Evolutionary conservation across 2,888 invertebrate species (phyloP), one percentile per base, ranked within the genome.

Genomic region (Agriopis leucophaearia): DNA sequence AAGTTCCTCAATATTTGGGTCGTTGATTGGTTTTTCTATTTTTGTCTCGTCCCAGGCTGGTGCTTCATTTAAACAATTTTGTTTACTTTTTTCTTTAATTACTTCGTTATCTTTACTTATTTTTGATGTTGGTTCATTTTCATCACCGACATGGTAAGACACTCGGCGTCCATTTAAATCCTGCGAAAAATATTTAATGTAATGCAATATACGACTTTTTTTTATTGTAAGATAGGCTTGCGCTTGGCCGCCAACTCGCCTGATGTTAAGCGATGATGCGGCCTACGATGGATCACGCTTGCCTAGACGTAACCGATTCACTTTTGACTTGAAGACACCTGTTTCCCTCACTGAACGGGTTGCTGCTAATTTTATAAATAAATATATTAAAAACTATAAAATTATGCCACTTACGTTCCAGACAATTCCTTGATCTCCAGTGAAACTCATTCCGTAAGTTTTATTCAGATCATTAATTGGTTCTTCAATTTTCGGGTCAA

Each of bases 401-500:
- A 55, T 36, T 52, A 10, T 8, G 27, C 44, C 8, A 50, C 63
- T 63, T 63, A 63, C 63, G n/a, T 56, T 55, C 63, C 54, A 62
- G n/a, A 62, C 54, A 5, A 35, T 57, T 44, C 64, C 57, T 16
- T 50, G 51, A 44, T 64, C 54, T 47, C 47, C 54, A 16, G 40
- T 36, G 45, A 54, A 16, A 27, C 18, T 54, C 47, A 55, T 52
- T n/a, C 35, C 58, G 15, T 56, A 61, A 8, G 61, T 61, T 44
- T 52, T 52, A 8, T 18, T 16, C 5, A 54, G 42, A 42, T 42
- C 40, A 55, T n/a, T 55, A 16, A 13, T 56, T 56, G 27, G 13
- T 45, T 55, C 18, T 6, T 18, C 42, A 55, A 16, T 55, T 4
- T 10, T 40, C 6, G 27, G 42, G 8, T 40, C 38, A 8, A 40